Percentiles rank a stretch among this genome's conserved stretches.
These are phyloP conservation scores for Sorex araneus DNA, from an alignment of 2,113 vertebrate species.

Conservation along the genomic window DNA sequence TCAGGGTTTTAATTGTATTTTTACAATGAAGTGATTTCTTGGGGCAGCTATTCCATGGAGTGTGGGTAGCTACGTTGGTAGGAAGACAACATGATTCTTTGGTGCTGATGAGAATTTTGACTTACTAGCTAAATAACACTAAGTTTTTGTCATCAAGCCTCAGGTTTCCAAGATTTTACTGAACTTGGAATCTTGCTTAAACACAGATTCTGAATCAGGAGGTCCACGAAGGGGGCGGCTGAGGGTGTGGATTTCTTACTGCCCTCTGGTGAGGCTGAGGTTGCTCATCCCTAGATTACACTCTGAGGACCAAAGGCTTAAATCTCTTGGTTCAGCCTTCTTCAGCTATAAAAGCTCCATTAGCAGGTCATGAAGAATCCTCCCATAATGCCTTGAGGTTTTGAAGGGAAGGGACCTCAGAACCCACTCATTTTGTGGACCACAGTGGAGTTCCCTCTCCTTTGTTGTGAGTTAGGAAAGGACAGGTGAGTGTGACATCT, in stretches of 20 bases:
- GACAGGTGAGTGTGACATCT: background rate
- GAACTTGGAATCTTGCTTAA: background rate
- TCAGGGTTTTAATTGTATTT: background rate
- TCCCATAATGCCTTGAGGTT: background rate
- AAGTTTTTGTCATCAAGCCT: background rate
- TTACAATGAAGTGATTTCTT: background rate
- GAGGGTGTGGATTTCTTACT: background rate
- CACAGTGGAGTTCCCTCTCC: background rate
- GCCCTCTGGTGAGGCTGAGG: background rate
- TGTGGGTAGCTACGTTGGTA: background rate
- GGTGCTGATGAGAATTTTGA: slow-evolving; percentile 8
- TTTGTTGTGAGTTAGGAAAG: background rate
- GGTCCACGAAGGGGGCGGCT: background rate
- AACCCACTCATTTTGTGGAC: background rate
- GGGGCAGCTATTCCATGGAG: background rate
- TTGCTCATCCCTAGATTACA: background rate
- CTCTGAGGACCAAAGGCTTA: background rate
- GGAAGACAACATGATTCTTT: background rate
- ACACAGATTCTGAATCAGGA: background rate
- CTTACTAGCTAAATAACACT: background rate
- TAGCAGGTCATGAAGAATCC: background rate
- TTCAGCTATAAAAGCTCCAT: background rate
- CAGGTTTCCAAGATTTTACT: background rate
- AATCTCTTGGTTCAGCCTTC: background rate
- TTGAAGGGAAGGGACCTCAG: background rate